Base-by-base conservation (phyloP, 2,797 vertebrate species). In the Lepilemur septentrionalis region DNA sequence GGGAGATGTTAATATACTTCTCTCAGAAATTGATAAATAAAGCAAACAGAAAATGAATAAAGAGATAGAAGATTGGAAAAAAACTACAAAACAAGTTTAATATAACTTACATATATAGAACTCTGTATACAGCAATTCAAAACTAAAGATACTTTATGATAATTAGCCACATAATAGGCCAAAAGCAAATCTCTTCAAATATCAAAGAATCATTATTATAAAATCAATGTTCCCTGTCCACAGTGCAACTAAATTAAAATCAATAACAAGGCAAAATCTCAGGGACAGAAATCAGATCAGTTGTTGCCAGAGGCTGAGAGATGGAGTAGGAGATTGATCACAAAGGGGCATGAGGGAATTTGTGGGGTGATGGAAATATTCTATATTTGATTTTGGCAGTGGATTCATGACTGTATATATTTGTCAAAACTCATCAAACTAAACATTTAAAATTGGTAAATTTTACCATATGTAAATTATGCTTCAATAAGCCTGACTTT, bases 241-340 rank as follows among this genome's bases (percentile, higher is more conserved):
- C 41, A 46, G n/a, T 83, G 61, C 30, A 96, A 69, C 59, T 91
- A 97, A 95, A 94, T 96, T 95, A 96, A 95, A 96, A 95, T 97
- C 78, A 96, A 69, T 84, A 96, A 78, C 67, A 88, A 88, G 52
- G 55, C 81, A 87, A 94, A 92, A 59, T 73, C 70, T 57, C 48
- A 55, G 78, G 91, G 93, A 92, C 78, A 96, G 81, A 96, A 96
- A 96, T 93, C 82, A 81, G 32, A 86, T 92, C 48, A 82, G n/a
- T 78, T 75, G 61, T 88, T 91, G 63, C 57, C 55, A 12, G 50
- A 93, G 57, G 15, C 41, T 69, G 52, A 18, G 43, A 61, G 15
- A 38, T 17, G 50, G 55, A 84, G 69, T 48, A n/a, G 7, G 85
- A 89, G 12, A 95, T 38, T 81, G 55, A 96, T 89, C 93, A 91